Conservation (phyloP, 2,797 vertebrate genomes). For the Apodemus agrarius region DNA sequence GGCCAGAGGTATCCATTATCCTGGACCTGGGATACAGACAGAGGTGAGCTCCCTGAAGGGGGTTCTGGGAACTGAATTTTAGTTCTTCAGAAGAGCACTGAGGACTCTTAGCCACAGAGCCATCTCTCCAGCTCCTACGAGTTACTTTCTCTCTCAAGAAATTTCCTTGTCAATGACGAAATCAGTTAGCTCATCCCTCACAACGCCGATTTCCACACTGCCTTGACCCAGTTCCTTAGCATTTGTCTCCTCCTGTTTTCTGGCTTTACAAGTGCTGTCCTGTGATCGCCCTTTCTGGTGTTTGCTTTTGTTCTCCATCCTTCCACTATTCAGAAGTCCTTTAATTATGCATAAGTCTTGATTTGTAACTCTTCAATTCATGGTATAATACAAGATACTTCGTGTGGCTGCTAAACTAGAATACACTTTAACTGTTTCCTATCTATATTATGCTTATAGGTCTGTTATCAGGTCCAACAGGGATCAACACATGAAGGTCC, state of each 20-base stretch:
- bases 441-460: slow-evolving; percentile 48
- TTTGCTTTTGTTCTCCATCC: not conserved
- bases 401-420: slow-evolving; percentile 47
- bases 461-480: not conserved
- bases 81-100: not conserved
- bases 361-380: slow-evolving; percentile 36
- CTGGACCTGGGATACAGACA: not conserved
- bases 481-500: not conserved
- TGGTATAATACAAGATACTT: not conserved
- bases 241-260: not conserved
- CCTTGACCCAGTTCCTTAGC: not conserved
- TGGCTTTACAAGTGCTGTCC: not conserved
- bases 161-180: slow-evolving; percentile 30
- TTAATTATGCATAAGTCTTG: slow-evolving; percentile 29
- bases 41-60: not conserved
- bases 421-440: slow-evolving; percentile 61
- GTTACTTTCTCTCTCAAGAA: not conserved
- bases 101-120: not conserved
- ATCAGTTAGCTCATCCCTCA: not conserved
- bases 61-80: not conserved
- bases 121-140: not conserved
- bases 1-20: not conserved
- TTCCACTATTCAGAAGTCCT: slow-evolving; percentile 28
- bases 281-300: not conserved
- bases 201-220: not conserved